Conservation (phyloP, 2,888 invertebrate species). For the Drosophila peninsularis region DNA sequence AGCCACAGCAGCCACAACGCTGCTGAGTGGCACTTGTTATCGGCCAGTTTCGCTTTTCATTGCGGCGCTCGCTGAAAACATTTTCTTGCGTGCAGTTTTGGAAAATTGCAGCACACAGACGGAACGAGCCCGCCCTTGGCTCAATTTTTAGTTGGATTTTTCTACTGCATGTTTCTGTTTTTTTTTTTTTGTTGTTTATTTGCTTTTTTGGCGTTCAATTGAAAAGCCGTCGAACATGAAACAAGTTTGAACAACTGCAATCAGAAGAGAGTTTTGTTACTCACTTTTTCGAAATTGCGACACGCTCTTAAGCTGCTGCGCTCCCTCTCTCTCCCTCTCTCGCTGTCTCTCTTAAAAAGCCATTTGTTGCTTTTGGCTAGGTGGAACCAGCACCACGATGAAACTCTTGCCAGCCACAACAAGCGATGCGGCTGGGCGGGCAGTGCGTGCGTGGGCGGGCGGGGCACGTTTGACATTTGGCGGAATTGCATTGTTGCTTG, state of each 20-base stretch:
- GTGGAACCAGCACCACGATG: conserved; percentile 27
- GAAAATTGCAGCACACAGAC: conserved; percentile 55
- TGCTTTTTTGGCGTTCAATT: conserved; percentile 28
- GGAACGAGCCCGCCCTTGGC: conserved; percentile 76
- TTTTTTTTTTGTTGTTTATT: not conserved
- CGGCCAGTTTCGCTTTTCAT: conserved; percentile 64
- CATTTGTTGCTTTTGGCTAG: conserved; percentile 67
- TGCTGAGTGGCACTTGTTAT: conserved; percentile 50
- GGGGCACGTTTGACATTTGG: conserved; percentile 46
- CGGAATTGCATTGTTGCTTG: conserved; percentile 48
- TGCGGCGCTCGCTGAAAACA: conserved; percentile 37
- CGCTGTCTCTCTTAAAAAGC: conserved; percentile 30
- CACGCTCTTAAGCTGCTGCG: conserved; percentile 28
- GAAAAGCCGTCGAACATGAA: conserved; percentile 56
- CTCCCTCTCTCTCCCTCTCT: not conserved
- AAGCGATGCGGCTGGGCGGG: conserved; percentile 14
- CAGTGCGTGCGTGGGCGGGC: conserved; percentile 6
- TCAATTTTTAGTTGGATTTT: conserved; percentile 50
- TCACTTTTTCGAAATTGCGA: conserved; percentile 35
- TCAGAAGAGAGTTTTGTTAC: conserved; percentile 30
- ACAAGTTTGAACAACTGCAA: conserved; percentile 50
- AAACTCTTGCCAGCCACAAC: conserved; percentile 3
- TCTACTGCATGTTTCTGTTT: not conserved
- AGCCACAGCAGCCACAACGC: conserved; percentile 24
- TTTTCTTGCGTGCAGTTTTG: conserved; percentile 49